Evolutionary conservation across 2,888 invertebrate species (phyloP), one percentile per base, ranked within the genome.

Genomic region (Cosmia trapezina): DNA sequence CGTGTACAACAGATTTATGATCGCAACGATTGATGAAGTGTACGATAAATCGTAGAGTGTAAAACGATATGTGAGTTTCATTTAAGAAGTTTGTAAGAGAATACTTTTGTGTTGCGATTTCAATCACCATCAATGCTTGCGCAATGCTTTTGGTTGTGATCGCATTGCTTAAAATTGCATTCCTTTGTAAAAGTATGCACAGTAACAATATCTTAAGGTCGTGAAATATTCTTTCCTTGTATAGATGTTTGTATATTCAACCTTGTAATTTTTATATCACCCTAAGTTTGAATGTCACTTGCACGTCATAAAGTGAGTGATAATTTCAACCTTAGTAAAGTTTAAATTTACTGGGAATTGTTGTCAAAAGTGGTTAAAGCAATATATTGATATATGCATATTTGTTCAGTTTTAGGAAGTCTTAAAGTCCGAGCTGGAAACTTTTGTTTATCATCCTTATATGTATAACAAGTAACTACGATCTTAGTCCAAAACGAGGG

Each of bases 31-130:
- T 41, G 22, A 66, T 76, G 17, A 41, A 68, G 22, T 4, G 17
- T 47, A 53, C 63, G 51, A 64, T 75, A 41, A 49, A 73, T 66
- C 51, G 47, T 12, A 49, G 9, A 37, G 62, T 69, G 76, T 64
- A 41, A 64, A 61, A 14, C 19, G n/a, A 61, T 47, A 47, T 14
- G 61, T 37, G 37, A 73, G 33, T 64, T 43, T 63, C 19, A 63
- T 78, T 78, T n/a, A 54, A 54, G 12, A 33, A 49, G 17, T 22
- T 53, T 37, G n/a, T 51, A 19, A 17, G 49, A 12, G 0, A n/a
- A 47, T 14, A 17, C 8, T 49, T 54, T 69, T 68, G 14, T 3
- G 5, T 17, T 45, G n/a, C 22, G 17, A 54, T 53, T 47, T 60
- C n/a, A 41, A 28, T 12, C 19, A 28, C n/a, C 11, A 41, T 28